Evolutionary conservation across 1,140 invertebrate species (phyloP).

Genomic region (Drosophila micromelanica): DNA sequence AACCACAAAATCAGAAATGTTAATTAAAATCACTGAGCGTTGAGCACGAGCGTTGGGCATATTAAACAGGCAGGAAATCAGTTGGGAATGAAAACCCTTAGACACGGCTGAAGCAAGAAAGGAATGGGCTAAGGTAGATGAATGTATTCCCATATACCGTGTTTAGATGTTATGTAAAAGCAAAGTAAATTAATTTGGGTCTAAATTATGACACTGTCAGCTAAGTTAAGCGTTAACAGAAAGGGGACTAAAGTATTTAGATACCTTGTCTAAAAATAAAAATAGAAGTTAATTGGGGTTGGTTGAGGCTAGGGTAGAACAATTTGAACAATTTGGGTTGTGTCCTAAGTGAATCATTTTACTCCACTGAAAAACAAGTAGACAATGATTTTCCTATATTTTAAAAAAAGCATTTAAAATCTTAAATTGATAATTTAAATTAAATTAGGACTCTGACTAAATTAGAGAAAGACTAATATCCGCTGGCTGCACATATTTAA

Average conservation of each 20-base stretch:
- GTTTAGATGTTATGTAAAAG: not conserved
- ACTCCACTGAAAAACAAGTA: too few relatives aligned
- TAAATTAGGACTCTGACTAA: too few relatives aligned
- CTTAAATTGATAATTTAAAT: too few relatives aligned
- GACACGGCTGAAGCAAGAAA: constrained; percentile 33
- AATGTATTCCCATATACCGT: constrained; percentile 37
- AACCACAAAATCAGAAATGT: constrained; percentile 80
- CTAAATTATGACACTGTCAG: constrained; percentile 53
- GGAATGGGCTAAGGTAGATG: constrained; percentile 26
- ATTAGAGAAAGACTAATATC: constrained; percentile 12
- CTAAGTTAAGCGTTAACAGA: constrained; percentile 9
- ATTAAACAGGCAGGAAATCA: constrained; percentile 51
- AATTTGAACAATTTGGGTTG: too few relatives aligned
- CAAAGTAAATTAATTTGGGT: constrained; percentile 42
- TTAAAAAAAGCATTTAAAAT: too few relatives aligned
- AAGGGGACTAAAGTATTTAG: not conserved
- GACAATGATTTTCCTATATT: too few relatives aligned
- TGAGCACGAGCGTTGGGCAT: constrained; percentile 56
- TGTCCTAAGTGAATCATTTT: too few relatives aligned
- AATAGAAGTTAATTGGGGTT: not conserved
- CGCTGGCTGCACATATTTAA: not conserved
- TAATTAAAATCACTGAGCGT: constrained; percentile 78
- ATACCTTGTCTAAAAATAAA: not conserved
- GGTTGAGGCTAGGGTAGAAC: too few relatives aligned
- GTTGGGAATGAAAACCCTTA: constrained; percentile 53